Conservation (phyloP, 2,888 invertebrate species). For the Orthosia incerta region DNA sequence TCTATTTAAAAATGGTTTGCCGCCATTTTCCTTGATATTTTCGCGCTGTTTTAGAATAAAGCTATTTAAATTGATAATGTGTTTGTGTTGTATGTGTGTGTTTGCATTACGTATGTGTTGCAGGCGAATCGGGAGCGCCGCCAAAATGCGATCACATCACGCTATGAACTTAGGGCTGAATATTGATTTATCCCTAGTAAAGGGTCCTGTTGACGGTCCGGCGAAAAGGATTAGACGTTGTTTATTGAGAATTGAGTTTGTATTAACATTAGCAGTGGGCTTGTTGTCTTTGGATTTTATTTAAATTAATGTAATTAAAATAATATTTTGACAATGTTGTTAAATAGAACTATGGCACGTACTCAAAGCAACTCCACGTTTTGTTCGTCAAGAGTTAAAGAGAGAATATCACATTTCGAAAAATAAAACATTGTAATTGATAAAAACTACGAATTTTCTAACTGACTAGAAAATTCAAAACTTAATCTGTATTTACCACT, state of each 20-base stretch:
- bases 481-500: too few relatives aligned
- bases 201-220: conserved; percentile 34
- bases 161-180: conserved; percentile 73
- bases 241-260: not conserved
- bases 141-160: conserved; percentile 67
- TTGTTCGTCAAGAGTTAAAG: too few relatives aligned
- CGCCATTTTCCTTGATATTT: not conserved
- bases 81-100: conserved; percentile 25
- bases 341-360: too few relatives aligned
- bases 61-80: not conserved
- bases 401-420: too few relatives aligned
- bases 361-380: too few relatives aligned
- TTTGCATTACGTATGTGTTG: conserved; percentile 42
- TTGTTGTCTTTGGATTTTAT: not conserved
- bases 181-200: conserved; percentile 80
- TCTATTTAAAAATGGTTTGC: not conserved
- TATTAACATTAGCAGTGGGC: not conserved
- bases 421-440: too few relatives aligned
- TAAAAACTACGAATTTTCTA: too few relatives aligned
- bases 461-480: too few relatives aligned
- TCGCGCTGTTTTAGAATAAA: not conserved
- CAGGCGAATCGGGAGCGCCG: conserved; percentile 66
- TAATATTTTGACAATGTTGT: too few relatives aligned
- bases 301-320: too few relatives aligned
- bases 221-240: not conserved